Evolutionary conservation across 2,113 vertebrate genomes (phyloP), one percentile per base, ranked within the genome.

Genomic region (Syngnathus floridae): DNA sequence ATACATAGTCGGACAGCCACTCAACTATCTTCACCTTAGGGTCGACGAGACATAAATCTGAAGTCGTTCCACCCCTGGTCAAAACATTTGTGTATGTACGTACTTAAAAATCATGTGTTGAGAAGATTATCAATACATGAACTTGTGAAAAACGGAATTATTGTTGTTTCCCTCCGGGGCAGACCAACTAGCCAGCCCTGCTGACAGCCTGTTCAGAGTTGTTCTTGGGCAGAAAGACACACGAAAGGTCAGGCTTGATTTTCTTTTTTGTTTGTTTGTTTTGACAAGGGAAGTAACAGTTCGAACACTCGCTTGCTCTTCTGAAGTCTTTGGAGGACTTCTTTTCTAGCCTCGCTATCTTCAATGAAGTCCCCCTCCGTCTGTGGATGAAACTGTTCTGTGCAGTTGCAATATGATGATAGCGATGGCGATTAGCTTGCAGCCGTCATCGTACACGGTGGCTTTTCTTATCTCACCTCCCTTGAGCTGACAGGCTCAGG

Each of bases 241-340:
- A 77, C 82, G 70, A 75, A 83, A 83, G 62, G 58, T 55, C 54
- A 52, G 65, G 21, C 70, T 65, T 38, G 55, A 67, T 71, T 45
- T 45, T 12, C 4, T 69, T 74, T 16, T 64, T 63, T 14, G 41
- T 31, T 31, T 31, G 26, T 31, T 31, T 31, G 26, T 31, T 31
- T 31, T 31, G 26, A 31, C 26, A 36, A 14, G 41, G 52, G 64
- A 59, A 76, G 63, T 75, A 72, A 69, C 64, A 69, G 74, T 77
- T 49, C 82, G 56, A 74, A 84, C 81, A 68, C 64, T 67, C 69
- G 62, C 63, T 63, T 45, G 38, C 66, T 71, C 67, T 70, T 78
- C 48, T 49, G 69, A 66, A 5, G 58, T 60, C 64, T 76, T 37
- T 64, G 31, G 46, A 59, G 54, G 46, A 73, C 77, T 72, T 5